phyloP scores from a whole-genome alignment of 2,888 invertebrate genomes.

The Stegophylla sp. region DNA sequence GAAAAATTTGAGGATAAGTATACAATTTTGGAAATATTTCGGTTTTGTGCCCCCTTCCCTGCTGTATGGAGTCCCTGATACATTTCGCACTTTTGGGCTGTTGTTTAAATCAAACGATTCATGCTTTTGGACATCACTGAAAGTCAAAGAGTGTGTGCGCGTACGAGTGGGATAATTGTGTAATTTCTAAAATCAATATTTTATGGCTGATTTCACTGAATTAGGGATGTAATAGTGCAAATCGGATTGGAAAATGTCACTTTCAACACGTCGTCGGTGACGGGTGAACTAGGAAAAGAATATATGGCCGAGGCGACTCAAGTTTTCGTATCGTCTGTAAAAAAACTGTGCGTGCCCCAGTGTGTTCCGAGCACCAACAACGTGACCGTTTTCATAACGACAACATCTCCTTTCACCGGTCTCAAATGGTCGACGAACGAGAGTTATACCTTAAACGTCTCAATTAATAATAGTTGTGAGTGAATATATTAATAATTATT shows the following conservation, averaged over 20 bases:
- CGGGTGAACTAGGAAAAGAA: conserved; percentile 62
- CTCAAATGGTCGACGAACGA: conserved; percentile 76
- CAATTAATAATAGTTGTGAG: conserved; percentile 65
- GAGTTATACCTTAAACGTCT: conserved; percentile 71
- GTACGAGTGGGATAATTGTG: too few relatives aligned
- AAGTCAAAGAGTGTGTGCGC: too few relatives aligned
- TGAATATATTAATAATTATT: too few relatives aligned
- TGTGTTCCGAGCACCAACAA: conserved; percentile 68
- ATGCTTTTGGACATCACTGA: too few relatives aligned
- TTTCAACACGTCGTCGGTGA: conserved; percentile 66
- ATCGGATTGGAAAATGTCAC: conserved; percentile 22
- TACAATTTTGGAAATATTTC: too few relatives aligned
- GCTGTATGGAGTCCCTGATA: too few relatives aligned
- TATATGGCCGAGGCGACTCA: conserved; percentile 69
- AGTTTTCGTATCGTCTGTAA: conserved; percentile 69
- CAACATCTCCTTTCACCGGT: conserved; percentile 67
- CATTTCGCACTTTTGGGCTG: too few relatives aligned
- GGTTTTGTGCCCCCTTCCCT: too few relatives aligned
- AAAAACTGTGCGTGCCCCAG: conserved; percentile 70
- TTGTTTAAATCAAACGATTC: too few relatives aligned
- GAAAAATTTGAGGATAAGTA: too few relatives aligned
- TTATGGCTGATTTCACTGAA: too few relatives aligned
- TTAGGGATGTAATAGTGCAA: conserved; percentile 16
- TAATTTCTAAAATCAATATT: too few relatives aligned
- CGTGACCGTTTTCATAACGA: conserved; percentile 69